Percentiles rank a stretch among this genome's conserved stretches.
Evolutionary conservation across 2,797 vertebrate species (phyloP).

Genomic region (Lophotriccus pileatus): DNA sequence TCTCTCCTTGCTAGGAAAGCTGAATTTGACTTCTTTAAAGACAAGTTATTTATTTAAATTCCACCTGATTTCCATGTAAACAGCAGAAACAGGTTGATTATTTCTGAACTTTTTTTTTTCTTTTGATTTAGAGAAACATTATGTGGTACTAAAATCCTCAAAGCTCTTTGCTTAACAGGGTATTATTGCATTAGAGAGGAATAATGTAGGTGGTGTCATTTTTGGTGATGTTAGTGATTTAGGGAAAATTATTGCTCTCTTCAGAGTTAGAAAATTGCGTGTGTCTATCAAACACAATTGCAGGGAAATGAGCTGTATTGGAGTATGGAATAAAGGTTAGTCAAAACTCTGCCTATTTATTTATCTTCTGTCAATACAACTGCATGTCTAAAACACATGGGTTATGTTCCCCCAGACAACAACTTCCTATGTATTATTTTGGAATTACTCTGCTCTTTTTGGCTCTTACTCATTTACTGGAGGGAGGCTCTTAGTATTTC

Average conservation of each 20-base stretch:
- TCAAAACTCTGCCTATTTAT: slow-evolving; percentile 45
- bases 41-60: neutral
- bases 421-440: slow-evolving; percentile 15
- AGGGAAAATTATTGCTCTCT: slow-evolving; percentile 41
- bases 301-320: slow-evolving; percentile 21
- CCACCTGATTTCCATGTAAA: neutral
- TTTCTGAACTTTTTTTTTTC: neutral
- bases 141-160: slow-evolving; percentile 1
- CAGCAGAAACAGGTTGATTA: neutral
- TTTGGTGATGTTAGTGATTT: slow-evolving; percentile 41
- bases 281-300: slow-evolving; percentile 38
- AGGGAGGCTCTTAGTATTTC: neutral
- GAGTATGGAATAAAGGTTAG: slow-evolving; percentile 32
- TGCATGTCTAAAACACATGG: neutral
- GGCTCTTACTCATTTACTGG: slow-evolving; percentile 7
- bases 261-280: slow-evolving; percentile 35
- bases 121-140: slow-evolving; percentile 20
- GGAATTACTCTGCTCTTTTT: neutral
- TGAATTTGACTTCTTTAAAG: neutral
- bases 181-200: slow-evolving; percentile 42
- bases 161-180: slow-evolving; percentile 20
- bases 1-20: neutral
- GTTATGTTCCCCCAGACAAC: slow-evolving; percentile 8
- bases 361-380: slow-evolving; percentile 17
- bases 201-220: slow-evolving; percentile 34